phyloP scores from a whole-genome alignment of 2,888 invertebrate genomes.

The Agonopterix arenella region DNA sequence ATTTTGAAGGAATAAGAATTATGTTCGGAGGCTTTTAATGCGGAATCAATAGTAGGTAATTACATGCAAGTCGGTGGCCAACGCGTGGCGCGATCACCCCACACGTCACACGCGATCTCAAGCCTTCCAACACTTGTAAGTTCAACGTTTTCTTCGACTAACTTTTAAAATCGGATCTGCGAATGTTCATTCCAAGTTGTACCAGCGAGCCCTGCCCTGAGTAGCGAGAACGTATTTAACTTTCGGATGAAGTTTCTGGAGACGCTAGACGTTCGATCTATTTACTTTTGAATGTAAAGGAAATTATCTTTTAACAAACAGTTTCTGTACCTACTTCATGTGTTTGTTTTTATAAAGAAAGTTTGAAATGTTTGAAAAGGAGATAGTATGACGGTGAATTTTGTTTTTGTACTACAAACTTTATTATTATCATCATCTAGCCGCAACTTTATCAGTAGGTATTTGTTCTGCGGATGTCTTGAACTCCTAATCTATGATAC shows the following conservation, averaged over 20 bases:
- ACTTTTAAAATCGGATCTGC: constrained; percentile 26
- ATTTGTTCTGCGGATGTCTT: too few relatives aligned
- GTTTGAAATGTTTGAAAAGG: too few relatives aligned
- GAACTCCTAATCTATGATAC: too few relatives aligned
- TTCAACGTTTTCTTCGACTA: constrained; percentile 4
- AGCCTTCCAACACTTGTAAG: constrained; percentile 22
- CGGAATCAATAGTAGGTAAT: constrained; percentile 35
- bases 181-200: constrained; percentile 34
- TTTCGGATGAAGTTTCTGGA: constrained; percentile 16
- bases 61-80: constrained; percentile 55
- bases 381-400: too few relatives aligned
- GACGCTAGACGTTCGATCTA: background rate
- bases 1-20: too few relatives aligned
- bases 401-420: too few relatives aligned
- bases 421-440: too few relatives aligned
- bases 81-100: constrained; percentile 42
- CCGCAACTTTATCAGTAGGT: too few relatives aligned
- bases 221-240: constrained; percentile 33
- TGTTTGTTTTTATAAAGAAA: too few relatives aligned
- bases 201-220: constrained; percentile 13
- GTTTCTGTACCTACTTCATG: too few relatives aligned
- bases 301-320: background rate
- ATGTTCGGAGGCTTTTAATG: too few relatives aligned
- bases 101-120: constrained; percentile 52
- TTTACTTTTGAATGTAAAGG: background rate